These are phyloP conservation scores for Timema cristinae DNA, from an alignment of 2,888 invertebrate species.

Conservation along the genomic window DNA sequence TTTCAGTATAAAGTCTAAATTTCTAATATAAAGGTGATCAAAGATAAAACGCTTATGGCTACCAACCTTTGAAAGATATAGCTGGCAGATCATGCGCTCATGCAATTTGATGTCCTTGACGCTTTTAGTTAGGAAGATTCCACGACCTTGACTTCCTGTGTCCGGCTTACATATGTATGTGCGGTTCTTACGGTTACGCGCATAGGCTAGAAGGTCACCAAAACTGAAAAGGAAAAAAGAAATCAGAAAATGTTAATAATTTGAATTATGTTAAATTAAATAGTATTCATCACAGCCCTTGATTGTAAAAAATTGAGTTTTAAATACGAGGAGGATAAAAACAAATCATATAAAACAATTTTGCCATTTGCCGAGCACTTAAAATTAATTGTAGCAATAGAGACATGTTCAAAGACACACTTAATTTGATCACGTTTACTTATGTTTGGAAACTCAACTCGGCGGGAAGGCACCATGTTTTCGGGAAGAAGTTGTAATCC, in stretches of 20 bases:
- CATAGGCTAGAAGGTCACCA: constrained; percentile 68
- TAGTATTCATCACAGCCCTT: too few relatives aligned
- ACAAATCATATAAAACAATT: too few relatives aligned
- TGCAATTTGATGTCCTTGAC: constrained; percentile 72
- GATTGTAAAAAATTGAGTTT: too few relatives aligned
- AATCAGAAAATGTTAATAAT: neutral
- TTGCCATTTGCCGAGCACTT: too few relatives aligned
- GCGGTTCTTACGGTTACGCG: constrained; percentile 64
- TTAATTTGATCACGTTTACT: too few relatives aligned
- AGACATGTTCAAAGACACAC: too few relatives aligned
- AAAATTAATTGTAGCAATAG: too few relatives aligned
- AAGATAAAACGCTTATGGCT: too few relatives aligned
- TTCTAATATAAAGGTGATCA: too few relatives aligned
- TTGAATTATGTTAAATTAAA: too few relatives aligned
- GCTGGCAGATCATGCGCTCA: constrained; percentile 84
- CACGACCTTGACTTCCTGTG: constrained; percentile 84
- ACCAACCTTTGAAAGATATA: constrained; percentile 46
- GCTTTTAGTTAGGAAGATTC: constrained; percentile 80
- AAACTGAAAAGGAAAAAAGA: constrained; percentile 48
- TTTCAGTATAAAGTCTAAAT: too few relatives aligned
- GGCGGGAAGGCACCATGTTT: constrained; percentile 90
- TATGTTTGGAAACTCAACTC: constrained; percentile 53
- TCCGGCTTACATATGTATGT: constrained; percentile 90
- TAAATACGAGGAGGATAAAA: too few relatives aligned
- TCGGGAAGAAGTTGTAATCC: constrained; percentile 89